Evolutionary conservation across 2,797 vertebrate genomes (phyloP).

Genomic region (Channallabes apus): DNA sequence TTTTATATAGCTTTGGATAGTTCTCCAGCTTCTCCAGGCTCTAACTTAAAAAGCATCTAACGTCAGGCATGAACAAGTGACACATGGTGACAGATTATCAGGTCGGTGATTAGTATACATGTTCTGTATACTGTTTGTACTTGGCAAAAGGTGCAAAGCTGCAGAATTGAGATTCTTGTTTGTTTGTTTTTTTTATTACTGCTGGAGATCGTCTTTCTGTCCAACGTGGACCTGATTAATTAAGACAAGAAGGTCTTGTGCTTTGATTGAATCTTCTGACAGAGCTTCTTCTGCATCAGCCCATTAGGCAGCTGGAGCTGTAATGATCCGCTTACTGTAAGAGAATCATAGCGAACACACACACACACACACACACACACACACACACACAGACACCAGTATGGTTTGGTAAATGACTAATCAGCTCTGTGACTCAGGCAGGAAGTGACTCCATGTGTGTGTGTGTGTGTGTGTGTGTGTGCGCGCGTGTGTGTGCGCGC

Average conservation of each 20-base stretch:
- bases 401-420: conserved; percentile 53
- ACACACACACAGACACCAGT: conserved; percentile 5
- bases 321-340: conserved; percentile 48
- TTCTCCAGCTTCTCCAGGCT: no score
- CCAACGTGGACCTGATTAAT: conserved; percentile 7
- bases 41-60: no score
- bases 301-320: conserved; percentile 31
- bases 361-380: not conserved
- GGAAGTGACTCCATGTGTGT: conserved; percentile 46
- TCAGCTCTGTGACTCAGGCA: conserved; percentile 55
- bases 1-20: no score
- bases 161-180: not conserved
- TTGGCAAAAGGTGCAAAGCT: not conserved
- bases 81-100: no score
- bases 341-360: conserved; percentile 24
- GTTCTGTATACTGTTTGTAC: not conserved
- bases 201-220: not conserved
- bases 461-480: conserved; percentile 12
- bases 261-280: conserved; percentile 19
- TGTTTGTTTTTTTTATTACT: not conserved
- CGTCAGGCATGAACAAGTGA: no score
- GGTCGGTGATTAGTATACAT: no score
- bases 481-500: no score
- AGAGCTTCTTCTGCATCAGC: conserved; percentile 18
- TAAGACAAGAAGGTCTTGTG: not conserved